These are phyloP conservation scores for Archocentrus centrarchus DNA, from an alignment of 2,113 vertebrate species.

Conservation along the genomic window DNA sequence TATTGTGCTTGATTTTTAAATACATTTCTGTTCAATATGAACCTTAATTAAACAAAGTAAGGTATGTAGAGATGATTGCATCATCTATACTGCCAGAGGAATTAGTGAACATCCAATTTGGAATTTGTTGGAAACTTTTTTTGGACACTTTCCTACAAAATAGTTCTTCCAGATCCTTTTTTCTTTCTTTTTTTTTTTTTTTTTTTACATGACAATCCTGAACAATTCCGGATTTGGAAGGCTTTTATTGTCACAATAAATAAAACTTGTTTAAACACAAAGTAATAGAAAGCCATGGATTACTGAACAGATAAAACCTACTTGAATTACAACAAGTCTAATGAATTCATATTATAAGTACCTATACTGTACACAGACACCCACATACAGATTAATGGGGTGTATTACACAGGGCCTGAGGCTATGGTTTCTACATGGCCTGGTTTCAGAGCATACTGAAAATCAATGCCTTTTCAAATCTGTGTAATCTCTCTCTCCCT, in stretches of 20 bases:
- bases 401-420: conserved; percentile 39
- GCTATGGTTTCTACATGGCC: conserved; percentile 63
- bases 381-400: conserved; percentile 10
- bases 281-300: not conserved
- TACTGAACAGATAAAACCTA: not conserved
- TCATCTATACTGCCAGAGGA: not conserved
- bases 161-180: not conserved
- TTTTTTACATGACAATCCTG: not conserved
- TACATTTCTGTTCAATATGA: not conserved
- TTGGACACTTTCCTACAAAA: not conserved
- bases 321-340: not conserved
- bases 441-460: conserved; percentile 61
- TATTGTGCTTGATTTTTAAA: not conserved
- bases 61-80: not conserved
- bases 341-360: not conserved
- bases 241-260: not conserved
- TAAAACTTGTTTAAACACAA: not conserved
- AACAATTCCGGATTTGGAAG: not conserved
- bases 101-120: not conserved
- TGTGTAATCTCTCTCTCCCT: conserved; percentile 17
- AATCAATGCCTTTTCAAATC: conserved; percentile 64
- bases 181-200: no score
- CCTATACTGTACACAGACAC: conserved; percentile 5
- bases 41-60: not conserved
- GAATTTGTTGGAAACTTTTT: not conserved